Percentiles rank a stretch among this genome's conserved stretches.
Conservation (phyloP, 2,113 vertebrate genomes). For the Tympanuchus pallidicinctus region DNA sequence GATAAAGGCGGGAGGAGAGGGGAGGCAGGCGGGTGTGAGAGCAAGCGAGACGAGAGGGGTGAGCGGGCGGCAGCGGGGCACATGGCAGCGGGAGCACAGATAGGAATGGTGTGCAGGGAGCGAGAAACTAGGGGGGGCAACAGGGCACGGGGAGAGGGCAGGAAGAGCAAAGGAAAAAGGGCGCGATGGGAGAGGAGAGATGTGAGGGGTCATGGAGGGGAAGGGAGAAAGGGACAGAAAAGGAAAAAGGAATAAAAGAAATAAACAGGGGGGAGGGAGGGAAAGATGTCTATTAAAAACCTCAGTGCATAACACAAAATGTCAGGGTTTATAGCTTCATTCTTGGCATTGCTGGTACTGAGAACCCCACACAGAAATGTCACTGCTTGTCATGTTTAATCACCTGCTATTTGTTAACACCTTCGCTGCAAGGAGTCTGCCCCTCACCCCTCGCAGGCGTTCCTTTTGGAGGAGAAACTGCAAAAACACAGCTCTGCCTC, state of each 20-base stretch:
- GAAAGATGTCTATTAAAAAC: slow-evolving; percentile 82
- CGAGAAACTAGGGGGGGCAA: neutral
- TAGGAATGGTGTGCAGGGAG: neutral
- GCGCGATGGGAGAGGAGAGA: neutral
- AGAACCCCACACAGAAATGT: slow-evolving; percentile 86
- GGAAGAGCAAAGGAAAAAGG: neutral
- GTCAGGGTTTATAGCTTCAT: slow-evolving; percentile 84
- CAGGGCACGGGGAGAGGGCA: slow-evolving; percentile 12
- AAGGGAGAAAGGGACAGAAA: neutral
- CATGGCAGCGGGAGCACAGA: neutral
- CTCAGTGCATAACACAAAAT: slow-evolving; percentile 85
- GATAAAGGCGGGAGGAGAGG: slow-evolving; percentile 35
- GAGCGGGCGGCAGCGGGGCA: neutral
- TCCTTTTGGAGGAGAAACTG: slow-evolving; percentile 1
- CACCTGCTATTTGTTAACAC: slow-evolving; percentile 89
- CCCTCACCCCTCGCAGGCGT: slow-evolving; percentile 67
- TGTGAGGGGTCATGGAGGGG: neutral
- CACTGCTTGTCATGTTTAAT: slow-evolving; percentile 90
- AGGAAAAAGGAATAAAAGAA: slow-evolving; percentile 47
- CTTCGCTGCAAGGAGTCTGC: slow-evolving; percentile 79
- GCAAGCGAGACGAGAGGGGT: neutral
- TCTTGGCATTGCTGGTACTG: slow-evolving; percentile 81
- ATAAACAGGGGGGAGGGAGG: slow-evolving; percentile 70
- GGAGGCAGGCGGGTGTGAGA: slow-evolving; percentile 61
- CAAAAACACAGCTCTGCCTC: neutral